Conservation (phyloP, 2,797 vertebrate genomes). For the Phyllotis vaccarum region DNA sequence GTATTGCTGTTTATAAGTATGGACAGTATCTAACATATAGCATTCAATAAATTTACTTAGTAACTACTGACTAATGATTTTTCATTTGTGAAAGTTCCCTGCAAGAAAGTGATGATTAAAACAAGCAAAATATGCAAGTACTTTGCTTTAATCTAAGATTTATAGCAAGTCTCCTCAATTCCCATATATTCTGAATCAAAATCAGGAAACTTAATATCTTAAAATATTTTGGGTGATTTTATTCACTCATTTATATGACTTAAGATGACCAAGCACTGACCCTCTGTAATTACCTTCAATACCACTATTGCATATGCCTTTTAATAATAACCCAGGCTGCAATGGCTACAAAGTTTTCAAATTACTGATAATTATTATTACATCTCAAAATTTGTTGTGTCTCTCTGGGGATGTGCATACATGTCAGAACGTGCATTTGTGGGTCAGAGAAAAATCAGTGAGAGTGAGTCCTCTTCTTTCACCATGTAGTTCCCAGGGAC, state of each 20-base stretch:
- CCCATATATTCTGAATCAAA: background rate
- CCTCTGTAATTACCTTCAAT: background rate
- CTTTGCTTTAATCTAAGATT: background rate
- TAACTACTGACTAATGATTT: background rate
- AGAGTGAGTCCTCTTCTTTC: background rate
- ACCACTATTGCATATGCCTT: background rate
- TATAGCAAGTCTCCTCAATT: background rate
- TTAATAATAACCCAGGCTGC: background rate
- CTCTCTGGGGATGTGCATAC: rapidly evolving
- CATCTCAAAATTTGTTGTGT: background rate
- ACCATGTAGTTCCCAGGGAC: background rate
- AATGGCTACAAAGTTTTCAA: background rate
- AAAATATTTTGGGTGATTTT: background rate
- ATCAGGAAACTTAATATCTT: background rate
- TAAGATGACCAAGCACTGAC: background rate
- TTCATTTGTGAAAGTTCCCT: background rate
- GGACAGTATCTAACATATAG: background rate
- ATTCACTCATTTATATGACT: background rate
- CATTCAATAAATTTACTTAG: background rate
- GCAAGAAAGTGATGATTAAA: background rate
- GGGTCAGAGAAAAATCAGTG: background rate
- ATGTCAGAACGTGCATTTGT: background rate
- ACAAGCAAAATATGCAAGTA: background rate
- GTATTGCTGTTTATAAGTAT: background rate
- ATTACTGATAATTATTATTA: background rate